Conservation (phyloP, 2,113 vertebrate species). For the Meriones unguiculatus region DNA sequence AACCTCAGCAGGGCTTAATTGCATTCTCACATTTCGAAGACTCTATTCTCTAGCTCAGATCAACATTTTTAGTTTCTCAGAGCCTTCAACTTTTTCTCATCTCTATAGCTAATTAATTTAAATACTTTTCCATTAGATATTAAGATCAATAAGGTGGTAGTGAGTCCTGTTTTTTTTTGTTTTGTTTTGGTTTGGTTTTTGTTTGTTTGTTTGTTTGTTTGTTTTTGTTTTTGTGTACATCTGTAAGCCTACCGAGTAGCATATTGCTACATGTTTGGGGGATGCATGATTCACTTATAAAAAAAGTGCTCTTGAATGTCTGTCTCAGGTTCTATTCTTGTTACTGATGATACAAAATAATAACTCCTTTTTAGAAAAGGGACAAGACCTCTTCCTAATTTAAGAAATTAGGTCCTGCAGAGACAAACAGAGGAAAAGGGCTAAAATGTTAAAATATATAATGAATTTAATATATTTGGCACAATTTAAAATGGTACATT, state of each 20-base stretch:
- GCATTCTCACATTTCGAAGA: not conserved
- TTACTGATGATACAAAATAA: not conserved
- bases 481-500: not conserved
- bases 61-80: conserved; percentile 1
- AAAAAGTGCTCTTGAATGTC: not conserved
- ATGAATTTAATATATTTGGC: not conserved
- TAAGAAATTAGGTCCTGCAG: not conserved
- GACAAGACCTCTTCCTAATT: not conserved
- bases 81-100: not conserved
- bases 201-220: too few species aligned
- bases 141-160: not conserved
- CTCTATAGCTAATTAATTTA: not conserved
- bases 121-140: not conserved
- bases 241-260: not conserved
- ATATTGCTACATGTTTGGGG: not conserved
- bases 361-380: not conserved
- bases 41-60: not conserved
- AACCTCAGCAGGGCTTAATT: not conserved
- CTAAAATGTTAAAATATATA: not conserved
- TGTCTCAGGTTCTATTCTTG: not conserved
- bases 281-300: not conserved
- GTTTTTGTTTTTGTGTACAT: not conserved
- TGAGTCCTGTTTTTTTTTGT: not conserved
- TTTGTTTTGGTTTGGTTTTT: too few species aligned
- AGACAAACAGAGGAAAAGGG: not conserved